A percentile compares a stretch with the other conserved stretches of the same genome.
These are phyloP conservation scores for Erebia epiphron DNA, from an alignment of 2,888 invertebrate genomes.

Conservation along the genomic window DNA sequence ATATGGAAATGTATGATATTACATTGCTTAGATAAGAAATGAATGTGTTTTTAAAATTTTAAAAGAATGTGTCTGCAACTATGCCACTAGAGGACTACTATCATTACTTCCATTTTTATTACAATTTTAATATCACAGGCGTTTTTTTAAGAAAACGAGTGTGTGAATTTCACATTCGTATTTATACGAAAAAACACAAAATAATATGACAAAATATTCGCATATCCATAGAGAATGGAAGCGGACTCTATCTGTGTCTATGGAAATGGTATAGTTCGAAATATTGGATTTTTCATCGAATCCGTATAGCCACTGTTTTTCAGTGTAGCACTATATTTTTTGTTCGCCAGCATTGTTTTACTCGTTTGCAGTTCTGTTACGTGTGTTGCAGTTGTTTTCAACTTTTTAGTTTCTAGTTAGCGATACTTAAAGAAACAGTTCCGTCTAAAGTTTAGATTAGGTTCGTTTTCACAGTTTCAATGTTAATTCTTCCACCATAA, in stretches of 20 bases:
- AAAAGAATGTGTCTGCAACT: no score
- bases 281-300: slow-evolving; percentile 19
- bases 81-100: no score
- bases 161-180: no score
- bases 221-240: not conserved
- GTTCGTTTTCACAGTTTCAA: not conserved
- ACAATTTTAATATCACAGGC: no score
- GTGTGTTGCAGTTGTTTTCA: slow-evolving; percentile 9
- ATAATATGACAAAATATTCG: no score
- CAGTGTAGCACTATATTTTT: slow-evolving; percentile 2
- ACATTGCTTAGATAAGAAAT: no score
- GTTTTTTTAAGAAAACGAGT: no score
- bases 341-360: slow-evolving; percentile 12
- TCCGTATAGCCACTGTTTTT: slow-evolving; percentile 13
- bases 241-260: not conserved
- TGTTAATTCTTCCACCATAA: no score
- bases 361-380: slow-evolving; percentile 18
- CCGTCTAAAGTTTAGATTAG: not conserved
- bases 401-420: slow-evolving; percentile 11
- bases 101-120: no score
- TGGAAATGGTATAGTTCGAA: slow-evolving; percentile 1
- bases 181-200: no score
- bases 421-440: slow-evolving; percentile 16
- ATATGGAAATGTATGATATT: no score
- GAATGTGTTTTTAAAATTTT: no score